A percentile compares a stretch with the other conserved stretches of the same genome.
Conservation (phyloP, 2,797 vertebrate genomes). For the Anguilla marmorata region DNA sequence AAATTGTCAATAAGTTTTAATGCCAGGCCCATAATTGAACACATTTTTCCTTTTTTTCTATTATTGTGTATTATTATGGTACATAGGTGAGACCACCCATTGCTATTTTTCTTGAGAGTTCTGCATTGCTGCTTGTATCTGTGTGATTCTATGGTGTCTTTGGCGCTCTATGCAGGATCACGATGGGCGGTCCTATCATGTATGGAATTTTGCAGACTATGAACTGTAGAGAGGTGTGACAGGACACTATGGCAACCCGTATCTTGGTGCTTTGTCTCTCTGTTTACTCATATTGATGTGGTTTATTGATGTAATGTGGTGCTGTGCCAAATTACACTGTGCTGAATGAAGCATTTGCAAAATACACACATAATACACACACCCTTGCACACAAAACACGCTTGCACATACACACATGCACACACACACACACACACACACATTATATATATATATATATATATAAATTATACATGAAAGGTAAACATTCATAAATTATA, state of each 20-base stretch:
- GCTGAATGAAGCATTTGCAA: constrained; percentile 10
- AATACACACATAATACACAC: background rate
- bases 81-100: background rate
- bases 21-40: too few species aligned
- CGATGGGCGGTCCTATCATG: background rate
- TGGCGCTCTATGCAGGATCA: background rate
- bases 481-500: too few species aligned
- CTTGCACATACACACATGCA: background rate
- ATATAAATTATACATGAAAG: too few species aligned
- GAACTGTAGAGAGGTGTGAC: background rate
- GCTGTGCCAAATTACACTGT: background rate
- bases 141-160: background rate
- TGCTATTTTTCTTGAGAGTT: background rate
- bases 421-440: background rate
- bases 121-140: background rate
- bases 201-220: background rate
- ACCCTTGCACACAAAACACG: background rate
- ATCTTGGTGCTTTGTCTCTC: constrained; percentile 3
- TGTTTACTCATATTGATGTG: background rate
- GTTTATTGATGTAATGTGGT: background rate
- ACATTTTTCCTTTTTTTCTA: too few species aligned
- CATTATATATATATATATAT: too few species aligned
- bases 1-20: too few species aligned
- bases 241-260: background rate
- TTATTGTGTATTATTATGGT: background rate